Base-by-base conservation (phyloP, 2,888 invertebrate species). In the Plebejus anna region DNA sequence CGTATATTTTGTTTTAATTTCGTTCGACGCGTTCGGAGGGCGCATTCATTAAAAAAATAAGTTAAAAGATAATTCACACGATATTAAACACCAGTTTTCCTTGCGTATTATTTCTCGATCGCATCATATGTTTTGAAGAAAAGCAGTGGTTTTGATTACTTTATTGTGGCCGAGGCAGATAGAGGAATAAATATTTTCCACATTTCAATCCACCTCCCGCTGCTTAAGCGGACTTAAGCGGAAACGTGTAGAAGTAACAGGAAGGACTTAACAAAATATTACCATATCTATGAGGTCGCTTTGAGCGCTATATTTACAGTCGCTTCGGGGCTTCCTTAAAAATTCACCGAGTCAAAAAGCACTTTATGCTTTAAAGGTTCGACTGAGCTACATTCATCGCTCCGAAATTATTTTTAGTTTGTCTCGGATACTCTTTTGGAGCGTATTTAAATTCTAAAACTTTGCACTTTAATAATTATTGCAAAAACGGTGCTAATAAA, bases 151-250 rank as follows among this genome's bases (percentile, higher is more conserved):
- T 61, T 32, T 66, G 66, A 16, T 66, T 66, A 6, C 32, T 66
- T 66, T 66, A 66, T 32, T 36, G 66, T 66, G 66, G 66, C 4
- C 32, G 32, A 13, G 73, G 32, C 7, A 28, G 47, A 71, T 36
- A 70, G 42, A 51, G 22, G 32, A 73, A 73, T 51, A 55, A 55
- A 51, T 5, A 51, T 73, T 51, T 72, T 73, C 55, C 73, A 73
- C 13, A 16, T 36, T 73, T 51, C 55, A 55, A 73, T 73, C 73
- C 55, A 51, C 72, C n/a, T 51, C 22, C 42, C 72, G 32, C 51
- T 55, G 22, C 55, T 73, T n/a, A n/a, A n/a, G 5, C 66, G 1
- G 66, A 4, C 38, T 38, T 36, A 11, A 70, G 16, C 70, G 70
- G 42, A 71, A 71, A 42, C 16, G 71, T 71, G 9, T 55, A 73